Conservation (phyloP, 2,888 invertebrate species). For the Leucozona laternaria region DNA sequence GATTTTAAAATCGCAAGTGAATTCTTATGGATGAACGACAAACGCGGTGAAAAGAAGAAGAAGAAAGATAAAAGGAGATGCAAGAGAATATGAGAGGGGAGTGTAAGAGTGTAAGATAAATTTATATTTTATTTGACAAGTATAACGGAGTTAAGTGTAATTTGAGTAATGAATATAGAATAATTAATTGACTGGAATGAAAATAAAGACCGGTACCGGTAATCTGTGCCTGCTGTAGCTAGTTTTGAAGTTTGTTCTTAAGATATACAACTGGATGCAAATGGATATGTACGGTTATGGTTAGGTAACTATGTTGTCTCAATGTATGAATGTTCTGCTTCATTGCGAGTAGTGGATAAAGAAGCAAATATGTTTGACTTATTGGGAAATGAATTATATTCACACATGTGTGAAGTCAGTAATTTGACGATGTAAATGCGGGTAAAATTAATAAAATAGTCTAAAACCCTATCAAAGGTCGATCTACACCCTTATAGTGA, state of each 20-base stretch:
- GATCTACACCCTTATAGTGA: too few relatives aligned
- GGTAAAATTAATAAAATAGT: too few relatives aligned
- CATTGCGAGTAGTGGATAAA: neutral
- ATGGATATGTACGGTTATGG: conserved; percentile 20
- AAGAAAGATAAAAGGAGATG: neutral
- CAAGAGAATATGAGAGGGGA: neutral
- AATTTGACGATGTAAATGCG: too few relatives aligned
- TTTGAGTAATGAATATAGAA: conserved; percentile 39
- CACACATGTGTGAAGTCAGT: too few relatives aligned
- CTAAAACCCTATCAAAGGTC: too few relatives aligned
- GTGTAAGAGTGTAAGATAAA: conserved; percentile 5
- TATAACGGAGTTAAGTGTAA: conserved; percentile 39
- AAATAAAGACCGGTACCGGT: conserved; percentile 20
- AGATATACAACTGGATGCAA: conserved; percentile 1
- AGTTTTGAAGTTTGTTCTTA: conserved; percentile 6
- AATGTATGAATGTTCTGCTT: neutral
- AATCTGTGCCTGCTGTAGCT: neutral
- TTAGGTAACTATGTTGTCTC: conserved; percentile 25
- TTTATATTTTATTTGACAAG: conserved; percentile 52
- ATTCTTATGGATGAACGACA: conserved; percentile 16
- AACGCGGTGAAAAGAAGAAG: neutral
- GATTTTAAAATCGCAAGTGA: conserved; percentile 62
- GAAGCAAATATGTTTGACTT: neutral
- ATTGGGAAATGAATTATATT: too few relatives aligned
- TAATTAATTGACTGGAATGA: conserved; percentile 35